Base-by-base conservation (phyloP, 2,888 invertebrate genomes). In the Hydrotaea diabolus region DNA sequence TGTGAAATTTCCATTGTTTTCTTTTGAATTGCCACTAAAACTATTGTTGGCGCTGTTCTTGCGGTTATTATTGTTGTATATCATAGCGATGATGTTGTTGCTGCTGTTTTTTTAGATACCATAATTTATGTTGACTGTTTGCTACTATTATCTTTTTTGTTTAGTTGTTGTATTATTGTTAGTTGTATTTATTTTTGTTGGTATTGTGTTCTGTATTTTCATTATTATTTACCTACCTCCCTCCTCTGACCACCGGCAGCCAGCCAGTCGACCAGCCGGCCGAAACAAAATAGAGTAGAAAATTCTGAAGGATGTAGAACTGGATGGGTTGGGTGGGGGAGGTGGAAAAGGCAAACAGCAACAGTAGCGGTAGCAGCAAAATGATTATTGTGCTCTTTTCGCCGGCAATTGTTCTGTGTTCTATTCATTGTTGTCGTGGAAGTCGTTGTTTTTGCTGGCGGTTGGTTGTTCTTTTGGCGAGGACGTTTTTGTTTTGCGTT, bases 91-190 rank as follows among this genome's bases (percentile, higher is more conserved):
- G 71, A 81, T 77, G 43, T 82, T 82, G 85, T 79, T 84, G 86
- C 64, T 76, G 76, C 17, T 86, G 74, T 31, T 31, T 31, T 80
- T 69, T 77, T 82, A 84, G 77, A 82, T 86, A 86, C 83, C 82
- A 86, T 85, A 85, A 82, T 85, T 85, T 85, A 85, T 82, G 85
- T 85, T 82, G 85, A 85, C 85, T 85, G 79, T 85, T 85, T 85
- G 79, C 77, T 85, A 57, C 62, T 85, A 82, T 82, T 85, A 85
- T 85, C 79, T 79, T 79, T 80, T 49, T 57, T 31, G 2, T 31
- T 31, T 31, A 7, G n/a, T n/a, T n/a, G n/a, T n/a, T n/a, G 2
- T 31, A 77, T 74, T 77, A 79, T 69, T 69, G 46, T 69, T 69
- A 15, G 46, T 46, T 46, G 69, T 69, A 46, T 46, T 46, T 46